These are phyloP conservation scores for Ormyrus nitidulus DNA, from an alignment of 2,888 invertebrate species.

Conservation along the genomic window DNA sequence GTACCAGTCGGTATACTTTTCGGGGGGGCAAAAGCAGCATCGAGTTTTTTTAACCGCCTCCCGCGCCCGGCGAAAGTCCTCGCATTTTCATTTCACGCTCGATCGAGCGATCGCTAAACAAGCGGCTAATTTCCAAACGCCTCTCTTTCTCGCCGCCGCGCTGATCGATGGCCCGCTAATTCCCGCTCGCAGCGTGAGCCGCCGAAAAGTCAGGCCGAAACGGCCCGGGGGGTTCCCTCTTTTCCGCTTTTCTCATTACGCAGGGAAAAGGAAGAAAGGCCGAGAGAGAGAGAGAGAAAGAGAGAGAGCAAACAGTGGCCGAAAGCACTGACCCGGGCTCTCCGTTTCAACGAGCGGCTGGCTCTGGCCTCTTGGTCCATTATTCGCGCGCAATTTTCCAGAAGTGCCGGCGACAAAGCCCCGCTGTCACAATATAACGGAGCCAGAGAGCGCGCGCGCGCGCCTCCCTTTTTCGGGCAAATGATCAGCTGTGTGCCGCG, in stretches of 20 bases:
- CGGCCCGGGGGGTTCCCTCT: neutral
- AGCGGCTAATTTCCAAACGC: slow-evolving; percentile 32
- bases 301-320: slow-evolving; percentile 1
- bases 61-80: slow-evolving; percentile 8
- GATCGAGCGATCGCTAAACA: slow-evolving; percentile 35
- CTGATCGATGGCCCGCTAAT: slow-evolving; percentile 47
- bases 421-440: slow-evolving; percentile 69
- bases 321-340: slow-evolving; percentile 39
- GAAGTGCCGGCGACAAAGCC: slow-evolving; percentile 69
- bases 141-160: neutral
- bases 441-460: slow-evolving; percentile 38
- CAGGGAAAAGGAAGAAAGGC: slow-evolving; percentile 14
- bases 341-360: neutral
- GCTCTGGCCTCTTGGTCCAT: slow-evolving; percentile 47
- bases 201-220: slow-evolving; percentile 43
- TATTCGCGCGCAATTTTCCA: slow-evolving; percentile 68
- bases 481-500: slow-evolving; percentile 19
- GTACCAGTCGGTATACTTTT: too few species aligned
- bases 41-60: neutral
- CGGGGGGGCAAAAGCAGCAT: neutral
- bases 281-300: neutral
- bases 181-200: slow-evolving; percentile 31
- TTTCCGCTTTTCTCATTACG: slow-evolving; percentile 25
- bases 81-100: slow-evolving; percentile 33
- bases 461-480: slow-evolving; percentile 2